Evolutionary conservation across 2,113 vertebrate genomes (phyloP), one percentile per base, ranked within the genome.

Genomic region (Apeltes quadracus): DNA sequence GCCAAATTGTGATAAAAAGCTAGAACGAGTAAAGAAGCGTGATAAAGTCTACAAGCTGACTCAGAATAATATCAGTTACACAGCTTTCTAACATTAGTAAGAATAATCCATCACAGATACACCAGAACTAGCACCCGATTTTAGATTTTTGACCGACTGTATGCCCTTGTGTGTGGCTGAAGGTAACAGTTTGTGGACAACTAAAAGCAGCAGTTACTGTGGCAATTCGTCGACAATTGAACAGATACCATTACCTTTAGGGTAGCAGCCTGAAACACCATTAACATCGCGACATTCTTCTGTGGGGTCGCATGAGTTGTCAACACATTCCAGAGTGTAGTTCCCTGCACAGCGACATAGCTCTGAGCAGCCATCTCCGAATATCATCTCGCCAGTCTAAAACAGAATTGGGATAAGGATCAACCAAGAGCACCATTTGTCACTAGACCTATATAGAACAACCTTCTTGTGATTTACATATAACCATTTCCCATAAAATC

Each of bases 281-380:
- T 89, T 88, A 32, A 91, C 78, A 7, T 93, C 76, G 0, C 85
- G 84, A 76, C 94, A 95, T 73, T 95, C 93, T 78, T 95, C 93
- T 41, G 84, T 85, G 38, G 92, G 66, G 18, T 85, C 79, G 69
- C 94, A 95, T 73, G 81, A 86, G 77, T 91, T 94, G 81, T 92
- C 92, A 39, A 93, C 87, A 83, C 94, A 95, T 59, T 88, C 68
- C 55, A 94, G 58, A 25, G 88, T 93, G 88, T 93, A 95, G 89
- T 94, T 94, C 7, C 93, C 93, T 11, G 27, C 85, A 84, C 93
- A 95, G 63, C 89, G 93, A 53, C 94, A 95, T 63, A 94, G 72
- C 75, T 90, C 75, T 22, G 92, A 88, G 68, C 94, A 95, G 76
- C 88, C 93, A 18, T 92, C 81, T 55, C 90, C 93, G 79, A 87